A percentile compares a stretch with the other conserved stretches of the same genome.
Conservation (phyloP, 2,113 vertebrate species). For the Clarias gariepinus region DNA sequence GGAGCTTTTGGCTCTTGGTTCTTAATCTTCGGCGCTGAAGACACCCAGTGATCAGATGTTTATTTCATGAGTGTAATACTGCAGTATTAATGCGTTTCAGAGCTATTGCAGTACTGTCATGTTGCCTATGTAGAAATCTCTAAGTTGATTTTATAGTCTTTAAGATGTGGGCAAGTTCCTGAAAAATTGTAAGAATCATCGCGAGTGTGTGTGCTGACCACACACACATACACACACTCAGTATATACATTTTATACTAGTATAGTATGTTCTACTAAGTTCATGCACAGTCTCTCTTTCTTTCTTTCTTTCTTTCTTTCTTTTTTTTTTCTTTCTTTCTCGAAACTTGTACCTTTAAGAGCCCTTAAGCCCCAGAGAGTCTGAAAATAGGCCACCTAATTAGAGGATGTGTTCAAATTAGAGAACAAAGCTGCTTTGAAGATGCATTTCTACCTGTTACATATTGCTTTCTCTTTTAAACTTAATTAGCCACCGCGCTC, state of each 20-base stretch:
- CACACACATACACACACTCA: conserved; percentile 16
- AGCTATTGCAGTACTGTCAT: neutral
- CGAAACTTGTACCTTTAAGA: neutral
- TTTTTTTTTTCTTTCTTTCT: neutral
- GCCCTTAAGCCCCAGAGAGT: neutral
- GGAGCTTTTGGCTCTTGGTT: conserved; percentile 32
- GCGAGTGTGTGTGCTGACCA: neutral
- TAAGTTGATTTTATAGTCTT: conserved; percentile 1
- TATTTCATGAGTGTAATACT: conserved; percentile 37
- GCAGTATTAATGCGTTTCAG: conserved; percentile 35
- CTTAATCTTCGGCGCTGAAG: neutral
- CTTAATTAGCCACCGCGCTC: conserved; percentile 39
- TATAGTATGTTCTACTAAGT: neutral
- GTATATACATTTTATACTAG: neutral
- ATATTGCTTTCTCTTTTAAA: conserved; percentile 40
- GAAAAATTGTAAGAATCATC: neutral
- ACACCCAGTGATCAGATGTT: conserved; percentile 19
- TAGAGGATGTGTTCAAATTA: conserved; percentile 40
- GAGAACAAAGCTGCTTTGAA: conserved; percentile 46
- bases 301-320: neutral
- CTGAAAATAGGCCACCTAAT: conserved; percentile 42
- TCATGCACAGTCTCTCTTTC: neutral
- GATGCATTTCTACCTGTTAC: conserved; percentile 50
- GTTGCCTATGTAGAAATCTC: conserved; percentile 20
- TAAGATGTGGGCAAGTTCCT: neutral